phyloP scores from a whole-genome alignment of 2,113 vertebrate genomes.

The Sebastes schlegelii region DNA sequence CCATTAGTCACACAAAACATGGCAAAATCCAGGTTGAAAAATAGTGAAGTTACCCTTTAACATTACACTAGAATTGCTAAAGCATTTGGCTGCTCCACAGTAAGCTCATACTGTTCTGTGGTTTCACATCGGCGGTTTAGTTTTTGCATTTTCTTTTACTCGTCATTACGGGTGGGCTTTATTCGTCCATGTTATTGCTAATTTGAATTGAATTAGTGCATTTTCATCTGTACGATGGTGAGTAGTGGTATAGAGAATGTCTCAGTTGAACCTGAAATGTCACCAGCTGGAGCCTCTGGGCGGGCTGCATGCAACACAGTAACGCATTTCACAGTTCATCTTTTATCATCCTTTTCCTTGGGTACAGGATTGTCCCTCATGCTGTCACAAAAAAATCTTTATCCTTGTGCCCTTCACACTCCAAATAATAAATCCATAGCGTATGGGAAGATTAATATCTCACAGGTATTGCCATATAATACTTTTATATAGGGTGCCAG shows the following conservation, averaged over 20 bases:
- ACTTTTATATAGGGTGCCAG: slow-evolving; percentile 16
- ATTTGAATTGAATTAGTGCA: background rate
- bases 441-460: slow-evolving; percentile 46
- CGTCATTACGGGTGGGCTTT: background rate
- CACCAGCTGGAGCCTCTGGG: background rate
- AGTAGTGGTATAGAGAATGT: too few relatives aligned
- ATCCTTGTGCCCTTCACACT: slow-evolving; percentile 23
- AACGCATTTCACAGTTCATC: slow-evolving; percentile 15
- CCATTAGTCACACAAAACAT: background rate
- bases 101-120: background rate
- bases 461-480: slow-evolving; percentile 31
- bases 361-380: slow-evolving; percentile 14
- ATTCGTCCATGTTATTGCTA: background rate
- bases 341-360: slow-evolving; percentile 26
- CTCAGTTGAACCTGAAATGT: background rate
- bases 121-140: background rate
- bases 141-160: background rate
- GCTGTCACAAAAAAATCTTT: slow-evolving; percentile 34
- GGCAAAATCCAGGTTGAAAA: too few relatives aligned
- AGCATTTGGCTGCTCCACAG: background rate
- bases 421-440: slow-evolving; percentile 28
- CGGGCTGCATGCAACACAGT: background rate
- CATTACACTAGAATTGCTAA: background rate
- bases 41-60: too few relatives aligned
- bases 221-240: background rate